These are phyloP conservation scores for Danaus chrysippus DNA, from an alignment of 2,888 invertebrate genomes.

Conservation along the genomic window DNA sequence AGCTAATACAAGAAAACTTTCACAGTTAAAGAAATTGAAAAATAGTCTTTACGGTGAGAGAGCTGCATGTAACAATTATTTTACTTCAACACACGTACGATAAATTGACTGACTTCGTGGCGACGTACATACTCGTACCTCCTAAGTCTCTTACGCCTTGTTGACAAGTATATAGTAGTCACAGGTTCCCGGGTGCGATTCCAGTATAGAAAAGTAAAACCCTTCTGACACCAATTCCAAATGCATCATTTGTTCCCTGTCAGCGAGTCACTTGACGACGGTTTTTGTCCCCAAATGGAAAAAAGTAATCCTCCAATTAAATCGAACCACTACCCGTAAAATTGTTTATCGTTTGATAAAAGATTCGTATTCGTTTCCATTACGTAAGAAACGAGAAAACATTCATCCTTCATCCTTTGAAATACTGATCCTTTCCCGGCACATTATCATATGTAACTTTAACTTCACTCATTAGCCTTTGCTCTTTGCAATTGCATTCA, in stretches of 20 bases:
- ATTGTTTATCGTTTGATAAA: slow-evolving; percentile 71
- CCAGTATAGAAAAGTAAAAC: slow-evolving; percentile 29
- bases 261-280: slow-evolving; percentile 64
- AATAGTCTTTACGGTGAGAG: no score
- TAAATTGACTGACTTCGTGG: not conserved
- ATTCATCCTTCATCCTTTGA: slow-evolving; percentile 20
- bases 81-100: not conserved
- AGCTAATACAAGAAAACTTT: no score
- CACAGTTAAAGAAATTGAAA: no score
- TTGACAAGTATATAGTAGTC: slow-evolving; percentile 20
- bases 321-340: slow-evolving; percentile 71
- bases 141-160: not conserved
- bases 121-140: not conserved
- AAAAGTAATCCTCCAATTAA: slow-evolving; percentile 74
- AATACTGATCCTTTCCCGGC: slow-evolving; percentile 3
- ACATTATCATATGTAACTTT: slow-evolving; percentile 7
- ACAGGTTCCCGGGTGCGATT: slow-evolving; percentile 14
- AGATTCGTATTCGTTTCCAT: slow-evolving; percentile 36
- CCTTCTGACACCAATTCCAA: slow-evolving; percentile 41
- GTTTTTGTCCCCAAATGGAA: slow-evolving; percentile 55
- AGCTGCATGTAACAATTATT: slow-evolving; percentile 1
- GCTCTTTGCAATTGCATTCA: slow-evolving; percentile 5
- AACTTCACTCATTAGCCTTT: slow-evolving; percentile 4
- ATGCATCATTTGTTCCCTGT: slow-evolving; percentile 71
- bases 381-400: slow-evolving; percentile 27